Base-by-base conservation (phyloP, 2,888 invertebrate genomes). In the Polymixis lichenea region DNA sequence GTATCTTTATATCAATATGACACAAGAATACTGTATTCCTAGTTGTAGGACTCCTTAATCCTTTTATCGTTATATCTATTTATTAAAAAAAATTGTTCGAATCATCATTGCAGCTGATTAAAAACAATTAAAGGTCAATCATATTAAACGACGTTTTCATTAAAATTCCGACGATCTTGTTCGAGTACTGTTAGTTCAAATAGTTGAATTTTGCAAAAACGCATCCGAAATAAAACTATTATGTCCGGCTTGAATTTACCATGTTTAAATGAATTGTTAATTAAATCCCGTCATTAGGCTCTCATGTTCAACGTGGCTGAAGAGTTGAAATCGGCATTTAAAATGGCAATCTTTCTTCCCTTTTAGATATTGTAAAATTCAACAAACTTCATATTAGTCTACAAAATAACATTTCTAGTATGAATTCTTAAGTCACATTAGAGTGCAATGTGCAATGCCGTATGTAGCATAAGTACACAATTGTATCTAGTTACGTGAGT, bases 1-100 rank as follows among this genome's bases (percentile, higher is more conserved):
- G 55, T 73, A 43, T 56, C 28, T 65, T 60, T 51, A 69, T 68
- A 65, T 58, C 51, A 78, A 64, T 77, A 61, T 49, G 11, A 49
- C 62, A 49, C 6, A 61, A 32, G 32, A 78, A 77, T 53, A 65
- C 25, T 53, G 58, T 53, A 25, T 65, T 32, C n/a, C 8, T 78
- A 46, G 15, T 53, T 64, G 64, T 64, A 51, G 49, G 28, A 49
- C 46, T n/a, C n/a, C 1, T 25, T 49, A 62, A 56, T 67, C 61
- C 15, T 43, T 32, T 58, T 70, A 69, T 64, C 70, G 7, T 46
- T 43, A 25, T 17, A 69, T 22, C 15, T 64, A 69, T 43, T 38
- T 55, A 61, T n/a, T 51, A 22, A 49, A 46, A 38, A 25, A 25
- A 43, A 51, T 43, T 56, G 49, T 38, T n/a, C 7, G 15, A 17